Evolutionary conservation across 2,888 invertebrate genomes (phyloP), one percentile per base, ranked within the genome.

Genomic region (Ectemnius continuus): DNA sequence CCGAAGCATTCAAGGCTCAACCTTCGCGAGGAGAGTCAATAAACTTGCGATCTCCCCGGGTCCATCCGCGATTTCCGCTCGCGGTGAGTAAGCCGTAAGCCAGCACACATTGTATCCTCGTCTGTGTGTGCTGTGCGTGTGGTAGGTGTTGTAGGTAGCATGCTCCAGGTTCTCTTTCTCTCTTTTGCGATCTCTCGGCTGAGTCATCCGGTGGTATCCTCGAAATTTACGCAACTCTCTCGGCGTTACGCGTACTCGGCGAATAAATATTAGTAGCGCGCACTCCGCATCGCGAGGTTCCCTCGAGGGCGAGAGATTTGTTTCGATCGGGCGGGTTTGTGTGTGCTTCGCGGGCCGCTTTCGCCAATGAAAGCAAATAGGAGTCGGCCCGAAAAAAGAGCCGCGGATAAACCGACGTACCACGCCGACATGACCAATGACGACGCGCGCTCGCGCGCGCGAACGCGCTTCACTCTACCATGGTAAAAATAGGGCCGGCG

Each of bases 41-140:
- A 81, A 82, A 82, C 74, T 68, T n/a, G 20, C 2, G 16, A 64
- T 64, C 58, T 46, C 62, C 68, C 36, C 58, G 67, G 20, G 60
- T 28, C 11, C 46, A 60, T 52, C 36, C 45, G 46, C 58, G 67
- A 61, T 70, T 79, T 82, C 74, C 80, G 70, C 61, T 20, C 63
- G 20, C 28, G 56, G 18, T 70, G 63, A 76, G 57, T 47, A 59
- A 6, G 45, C 57, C 13, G 47, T 46, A 48, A 26, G 23, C 46
- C 36, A 36, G 36, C 36, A 36, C 18, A 47, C 59, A 62, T 60
- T 62, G 67, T 58, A 57, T 45, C 56, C 2, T 18, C 18, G 45
- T 56, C 36, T 74, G 56, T 74, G 62, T 73, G 56, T 60, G 67
- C 63, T 36, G 0, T 36, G 5, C 4, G 36, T 36, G 36, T 6